A percentile compares a stretch with the other conserved stretches of the same genome.
Conservation (phyloP, 2,797 vertebrate species). For the Poeciliopsis paucimaculata region DNA sequence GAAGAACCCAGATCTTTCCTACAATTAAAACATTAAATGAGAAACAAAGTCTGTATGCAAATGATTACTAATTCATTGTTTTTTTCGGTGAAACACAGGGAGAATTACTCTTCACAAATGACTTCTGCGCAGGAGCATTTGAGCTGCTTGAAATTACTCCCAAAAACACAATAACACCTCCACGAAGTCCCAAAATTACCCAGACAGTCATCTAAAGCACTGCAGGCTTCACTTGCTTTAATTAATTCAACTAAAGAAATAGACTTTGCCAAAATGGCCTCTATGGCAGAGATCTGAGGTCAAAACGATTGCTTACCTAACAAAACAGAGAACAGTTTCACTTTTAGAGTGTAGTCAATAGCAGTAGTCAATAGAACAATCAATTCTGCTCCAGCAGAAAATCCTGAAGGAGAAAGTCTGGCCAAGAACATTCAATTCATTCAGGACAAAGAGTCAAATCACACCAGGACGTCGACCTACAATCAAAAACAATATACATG, state of each 20-base stretch:
- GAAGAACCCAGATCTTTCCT: too few species aligned
- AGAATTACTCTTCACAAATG: background rate
- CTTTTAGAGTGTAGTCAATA: background rate
- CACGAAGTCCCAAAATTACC: background rate
- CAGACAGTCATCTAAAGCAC: background rate
- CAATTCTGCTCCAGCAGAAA: background rate
- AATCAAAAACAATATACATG: background rate
- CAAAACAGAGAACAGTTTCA: background rate
- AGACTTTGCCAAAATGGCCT: background rate
- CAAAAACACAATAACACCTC: background rate
- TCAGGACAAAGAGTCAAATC: background rate
- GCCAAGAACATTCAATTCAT: background rate
- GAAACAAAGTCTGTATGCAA: background rate
- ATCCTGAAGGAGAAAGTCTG: background rate
- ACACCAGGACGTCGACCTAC: background rate
- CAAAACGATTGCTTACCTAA: background rate
- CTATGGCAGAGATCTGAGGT: background rate
- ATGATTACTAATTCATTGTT: background rate
- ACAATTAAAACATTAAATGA: background rate
- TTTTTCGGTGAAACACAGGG: background rate
- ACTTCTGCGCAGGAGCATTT: background rate
- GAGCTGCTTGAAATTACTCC: background rate
- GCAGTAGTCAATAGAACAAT: background rate
- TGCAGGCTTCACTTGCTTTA: background rate
- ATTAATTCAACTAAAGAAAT: background rate